Conservation (phyloP, 2,888 invertebrate genomes). For the Pristionchus fissidentatus region DNA sequence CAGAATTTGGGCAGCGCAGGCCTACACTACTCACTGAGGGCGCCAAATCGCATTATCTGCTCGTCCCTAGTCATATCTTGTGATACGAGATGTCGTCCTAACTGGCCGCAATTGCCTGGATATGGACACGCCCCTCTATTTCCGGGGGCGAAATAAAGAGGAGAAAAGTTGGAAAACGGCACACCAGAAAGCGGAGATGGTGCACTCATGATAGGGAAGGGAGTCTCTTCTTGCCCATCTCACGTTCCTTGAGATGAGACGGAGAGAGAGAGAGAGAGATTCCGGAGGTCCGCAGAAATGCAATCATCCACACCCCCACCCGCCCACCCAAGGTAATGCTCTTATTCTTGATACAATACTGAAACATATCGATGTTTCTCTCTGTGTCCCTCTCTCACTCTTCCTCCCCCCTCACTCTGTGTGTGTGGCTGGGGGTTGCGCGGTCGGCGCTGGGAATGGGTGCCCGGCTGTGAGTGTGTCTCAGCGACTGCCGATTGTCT, state of each 20-base stretch:
- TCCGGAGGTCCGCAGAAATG: too few species aligned
- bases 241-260: conserved; percentile 25
- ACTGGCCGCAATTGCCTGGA: neutral
- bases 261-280: neutral
- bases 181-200: neutral
- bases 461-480: neutral
- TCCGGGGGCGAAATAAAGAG: neutral
- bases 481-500: conserved; percentile 15
- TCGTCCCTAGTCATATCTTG: neutral
- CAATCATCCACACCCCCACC: too few species aligned
- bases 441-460: neutral
- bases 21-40: neutral
- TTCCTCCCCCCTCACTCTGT: too few species aligned
- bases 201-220: conserved; percentile 29
- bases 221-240: neutral
- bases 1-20: too few species aligned
- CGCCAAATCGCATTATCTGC: neutral
- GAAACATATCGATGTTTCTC: too few species aligned
- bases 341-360: too few species aligned
- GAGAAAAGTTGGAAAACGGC: too few species aligned
- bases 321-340: too few species aligned
- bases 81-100: neutral
- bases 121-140: neutral
- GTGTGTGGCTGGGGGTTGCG: neutral
- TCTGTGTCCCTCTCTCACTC: too few species aligned